phyloP scores from a whole-genome alignment of 2,113 vertebrate genomes.

The Chloroceryle aenea region DNA sequence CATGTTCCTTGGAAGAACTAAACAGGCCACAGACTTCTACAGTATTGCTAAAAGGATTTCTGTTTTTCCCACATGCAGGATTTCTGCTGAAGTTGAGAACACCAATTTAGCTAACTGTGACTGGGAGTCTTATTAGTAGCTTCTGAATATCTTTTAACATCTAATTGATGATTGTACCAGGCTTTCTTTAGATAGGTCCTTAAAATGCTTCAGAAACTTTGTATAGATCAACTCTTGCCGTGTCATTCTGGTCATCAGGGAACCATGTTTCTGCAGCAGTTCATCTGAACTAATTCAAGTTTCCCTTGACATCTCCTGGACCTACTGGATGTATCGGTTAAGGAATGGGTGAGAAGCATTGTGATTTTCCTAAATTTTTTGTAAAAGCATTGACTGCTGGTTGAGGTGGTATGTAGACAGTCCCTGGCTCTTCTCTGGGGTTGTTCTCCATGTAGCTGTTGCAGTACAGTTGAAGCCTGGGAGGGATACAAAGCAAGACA shows the following conservation, averaged over 20 bases:
- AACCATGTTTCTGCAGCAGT: background rate
- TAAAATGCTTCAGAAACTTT: background rate
- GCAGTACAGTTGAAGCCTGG: conserved; percentile 70
- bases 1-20: background rate
- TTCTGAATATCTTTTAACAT: background rate
- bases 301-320: background rate
- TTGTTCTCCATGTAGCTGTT: conserved; percentile 45
- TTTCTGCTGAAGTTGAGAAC: background rate
- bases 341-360: background rate
- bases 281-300: background rate
- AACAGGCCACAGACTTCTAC: background rate
- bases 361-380: background rate
- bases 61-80: background rate
- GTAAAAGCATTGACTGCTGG: background rate
- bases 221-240: background rate
- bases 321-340: background rate
- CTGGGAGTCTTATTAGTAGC: background rate
- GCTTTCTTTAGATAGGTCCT: background rate
- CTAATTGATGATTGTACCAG: background rate
- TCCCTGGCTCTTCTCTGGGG: background rate
- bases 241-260: background rate
- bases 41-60: background rate
- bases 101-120: background rate
- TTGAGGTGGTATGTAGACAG: background rate
- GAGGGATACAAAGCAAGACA: conserved; percentile 83